Evolutionary conservation across 2,797 vertebrate species (phyloP).

Genomic region (Platalea minor): DNA sequence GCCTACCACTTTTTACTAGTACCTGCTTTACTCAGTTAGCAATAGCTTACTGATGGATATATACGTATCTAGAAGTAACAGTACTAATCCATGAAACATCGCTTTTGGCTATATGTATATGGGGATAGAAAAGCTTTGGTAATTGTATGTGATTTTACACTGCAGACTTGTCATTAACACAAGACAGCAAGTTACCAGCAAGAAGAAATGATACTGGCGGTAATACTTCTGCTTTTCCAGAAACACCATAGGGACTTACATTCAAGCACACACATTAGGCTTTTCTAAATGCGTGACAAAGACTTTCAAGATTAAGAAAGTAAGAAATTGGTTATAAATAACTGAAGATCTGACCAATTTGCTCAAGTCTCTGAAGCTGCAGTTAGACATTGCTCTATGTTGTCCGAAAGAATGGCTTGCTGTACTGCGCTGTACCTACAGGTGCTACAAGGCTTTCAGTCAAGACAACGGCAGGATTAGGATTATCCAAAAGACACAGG

Average conservation of each 20-base stretch:
- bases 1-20: conserved; percentile 38
- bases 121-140: conserved; percentile 76
- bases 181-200: conserved; percentile 57
- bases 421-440: not conserved
- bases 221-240: conserved; percentile 51
- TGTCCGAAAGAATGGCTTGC: conserved; percentile 20
- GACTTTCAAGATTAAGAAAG: conserved; percentile 18
- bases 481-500: not conserved
- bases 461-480: conserved; percentile 37
- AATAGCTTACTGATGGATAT: conserved; percentile 17
- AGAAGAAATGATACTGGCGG: conserved; percentile 24
- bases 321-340: conserved; percentile 12
- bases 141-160: conserved; percentile 52
- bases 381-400: not conserved
- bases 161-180: conserved; percentile 53
- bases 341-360: conserved; percentile 29
- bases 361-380: conserved; percentile 40
- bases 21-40: conserved; percentile 37
- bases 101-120: conserved; percentile 49
- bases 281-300: conserved; percentile 12
- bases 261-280: conserved; percentile 47
- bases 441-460: conserved; percentile 26
- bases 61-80: conserved; percentile 31
- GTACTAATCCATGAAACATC: conserved; percentile 43
- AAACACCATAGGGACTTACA: conserved; percentile 30